Percentiles rank a stretch among this genome's conserved stretches.
Conservation (phyloP, 2,797 vertebrate species). For the Tenualosa thibaudeaui region DNA sequence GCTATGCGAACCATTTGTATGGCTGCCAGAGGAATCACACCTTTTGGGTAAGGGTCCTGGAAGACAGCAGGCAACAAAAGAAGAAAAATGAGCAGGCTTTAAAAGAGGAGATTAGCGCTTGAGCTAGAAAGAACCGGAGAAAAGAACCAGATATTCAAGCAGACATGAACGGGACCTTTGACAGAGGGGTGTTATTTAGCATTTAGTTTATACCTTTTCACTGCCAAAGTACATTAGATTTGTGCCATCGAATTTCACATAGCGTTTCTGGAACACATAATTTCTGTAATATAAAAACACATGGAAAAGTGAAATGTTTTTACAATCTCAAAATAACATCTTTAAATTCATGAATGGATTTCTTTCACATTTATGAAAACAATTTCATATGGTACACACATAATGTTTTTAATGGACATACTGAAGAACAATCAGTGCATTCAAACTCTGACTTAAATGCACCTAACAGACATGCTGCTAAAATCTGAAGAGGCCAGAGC, state of each 20-base stretch:
- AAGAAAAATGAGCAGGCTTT: not conserved
- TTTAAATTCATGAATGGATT: not conserved
- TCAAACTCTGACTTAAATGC: not conserved
- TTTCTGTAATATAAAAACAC: constrained; percentile 76
- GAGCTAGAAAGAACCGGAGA: not conserved
- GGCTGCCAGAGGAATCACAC: constrained; percentile 87
- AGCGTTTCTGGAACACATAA: constrained; percentile 97
- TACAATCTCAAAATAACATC: not conserved
- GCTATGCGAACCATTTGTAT: constrained; percentile 88
- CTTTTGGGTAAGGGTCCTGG: constrained; percentile 93
- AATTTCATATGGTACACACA: constrained; percentile 1
- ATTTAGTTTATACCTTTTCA: constrained; percentile 83
- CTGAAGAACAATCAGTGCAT: not conserved
- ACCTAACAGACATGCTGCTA: not conserved
- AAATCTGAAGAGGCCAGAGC: not conserved
- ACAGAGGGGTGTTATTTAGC: not conserved
- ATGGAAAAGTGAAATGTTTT: constrained; percentile 9
- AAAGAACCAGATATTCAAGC: not conserved
- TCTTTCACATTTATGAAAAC: not conserved
- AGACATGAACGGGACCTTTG: not conserved
- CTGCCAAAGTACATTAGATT: constrained; percentile 93
- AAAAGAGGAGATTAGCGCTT: not conserved
- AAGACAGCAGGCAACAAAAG: not conserved
- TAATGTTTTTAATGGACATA: not conserved
- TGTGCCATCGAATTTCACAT: constrained; percentile 91